Percentiles rank a stretch among this genome's conserved stretches.
These are phyloP conservation scores for Brachyhypopomus occidentalis DNA, from an alignment of 2,113 vertebrate species.

Conservation along the genomic window DNA sequence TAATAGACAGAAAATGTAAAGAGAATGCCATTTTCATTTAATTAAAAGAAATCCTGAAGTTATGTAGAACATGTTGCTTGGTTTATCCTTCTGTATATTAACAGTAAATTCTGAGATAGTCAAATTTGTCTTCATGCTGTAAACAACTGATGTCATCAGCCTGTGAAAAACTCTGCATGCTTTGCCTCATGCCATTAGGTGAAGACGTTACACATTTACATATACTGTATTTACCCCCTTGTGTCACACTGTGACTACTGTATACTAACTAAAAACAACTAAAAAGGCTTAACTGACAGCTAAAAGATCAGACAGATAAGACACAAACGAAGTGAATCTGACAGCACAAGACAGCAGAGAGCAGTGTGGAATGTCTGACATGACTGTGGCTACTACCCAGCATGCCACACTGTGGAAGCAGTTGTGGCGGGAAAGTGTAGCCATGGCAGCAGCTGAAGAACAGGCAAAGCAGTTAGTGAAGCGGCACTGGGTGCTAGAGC, in stretches of 20 bases:
- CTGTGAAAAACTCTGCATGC: no score
- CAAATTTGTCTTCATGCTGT: no score
- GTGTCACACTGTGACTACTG: neutral
- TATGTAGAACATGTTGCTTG: neutral
- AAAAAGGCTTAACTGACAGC: neutral
- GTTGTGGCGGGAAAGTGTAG: neutral
- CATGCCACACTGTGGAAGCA: slow-evolving; percentile 15
- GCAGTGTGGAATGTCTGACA: neutral
- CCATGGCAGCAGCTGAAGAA: neutral
- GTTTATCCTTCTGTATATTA: no score
- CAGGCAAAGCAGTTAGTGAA: slow-evolving; percentile 40
- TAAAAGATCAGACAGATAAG: neutral
- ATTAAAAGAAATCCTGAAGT: neutral
- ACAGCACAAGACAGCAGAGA: neutral
- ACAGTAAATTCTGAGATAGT: no score
- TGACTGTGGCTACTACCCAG: slow-evolving; percentile 1
- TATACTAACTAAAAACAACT: neutral
- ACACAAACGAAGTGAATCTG: slow-evolving; percentile 2
- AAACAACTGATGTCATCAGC: no score
- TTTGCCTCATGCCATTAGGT: slow-evolving; percentile 26
- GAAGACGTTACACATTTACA: slow-evolving; percentile 24
- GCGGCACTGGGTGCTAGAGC: slow-evolving; percentile 64
- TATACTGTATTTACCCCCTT: neutral
- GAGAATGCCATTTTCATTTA: neutral
- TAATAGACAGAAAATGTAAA: neutral